Percentiles rank a stretch among this genome's conserved stretches.
phyloP scores from a whole-genome alignment of 2,113 vertebrate species.

The Sorex araneus region DNA sequence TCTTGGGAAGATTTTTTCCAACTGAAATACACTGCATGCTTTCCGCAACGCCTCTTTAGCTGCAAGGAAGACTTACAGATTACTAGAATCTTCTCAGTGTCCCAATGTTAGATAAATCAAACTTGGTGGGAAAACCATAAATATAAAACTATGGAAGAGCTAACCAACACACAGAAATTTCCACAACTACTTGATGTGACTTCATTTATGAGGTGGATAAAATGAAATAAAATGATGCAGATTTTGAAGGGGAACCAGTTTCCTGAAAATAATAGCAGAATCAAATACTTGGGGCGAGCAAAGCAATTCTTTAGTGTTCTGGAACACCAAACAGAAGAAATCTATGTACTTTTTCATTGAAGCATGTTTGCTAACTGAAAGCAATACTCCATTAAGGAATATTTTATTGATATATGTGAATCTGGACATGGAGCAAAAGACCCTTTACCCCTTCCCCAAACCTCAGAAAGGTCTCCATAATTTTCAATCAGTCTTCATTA shows the following conservation, averaged over 20 bases:
- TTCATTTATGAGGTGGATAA: conserved; percentile 57
- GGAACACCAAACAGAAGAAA: conserved; percentile 66
- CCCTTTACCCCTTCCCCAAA: conserved; percentile 55
- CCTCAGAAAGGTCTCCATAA: conserved; percentile 70
- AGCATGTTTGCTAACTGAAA: conserved; percentile 75
- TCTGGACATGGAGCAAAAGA: conserved; percentile 70
- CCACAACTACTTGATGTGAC: conserved; percentile 31
- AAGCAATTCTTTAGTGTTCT: conserved; percentile 77
- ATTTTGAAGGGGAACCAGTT: conserved; percentile 48
- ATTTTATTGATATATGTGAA: conserved; percentile 78
- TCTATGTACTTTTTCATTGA: conserved; percentile 46
- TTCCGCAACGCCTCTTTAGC: conserved; percentile 61
- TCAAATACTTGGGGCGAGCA: conserved; percentile 67
- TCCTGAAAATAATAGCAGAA: conserved; percentile 68
- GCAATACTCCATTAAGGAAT: conserved; percentile 79
- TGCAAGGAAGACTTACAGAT: conserved; percentile 34
- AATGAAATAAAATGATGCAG: conserved; percentile 52
- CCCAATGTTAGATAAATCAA: conserved; percentile 43
- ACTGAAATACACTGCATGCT: conserved; percentile 38
- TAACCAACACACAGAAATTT: conserved; percentile 50
- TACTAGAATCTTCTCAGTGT: conserved; percentile 53
- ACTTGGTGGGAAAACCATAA: conserved; percentile 20
- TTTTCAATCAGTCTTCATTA: conserved; percentile 69
- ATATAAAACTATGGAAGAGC: conserved; percentile 21
- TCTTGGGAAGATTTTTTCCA: conserved; percentile 58